A percentile compares a stretch with the other conserved stretches of the same genome.
Evolutionary conservation across 2,113 vertebrate species (phyloP).

Genomic region (Pica pica): DNA sequence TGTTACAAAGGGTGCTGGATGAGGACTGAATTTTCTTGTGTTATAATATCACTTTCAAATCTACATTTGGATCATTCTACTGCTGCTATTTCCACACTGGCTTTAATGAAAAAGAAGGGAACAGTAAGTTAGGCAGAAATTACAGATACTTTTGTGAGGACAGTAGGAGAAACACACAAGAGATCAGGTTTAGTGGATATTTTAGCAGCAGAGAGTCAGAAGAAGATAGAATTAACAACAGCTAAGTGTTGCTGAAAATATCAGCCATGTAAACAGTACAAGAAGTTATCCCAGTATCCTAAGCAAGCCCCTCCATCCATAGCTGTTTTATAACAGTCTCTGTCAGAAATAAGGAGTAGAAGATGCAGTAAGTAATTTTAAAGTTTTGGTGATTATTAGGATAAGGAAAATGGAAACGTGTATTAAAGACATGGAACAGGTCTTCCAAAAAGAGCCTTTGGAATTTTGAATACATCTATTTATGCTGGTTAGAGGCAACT

Average conservation of each 20-base stretch:
- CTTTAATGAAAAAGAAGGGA: neutral
- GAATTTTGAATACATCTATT: neutral
- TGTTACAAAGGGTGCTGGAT: neutral
- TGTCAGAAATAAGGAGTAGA: neutral
- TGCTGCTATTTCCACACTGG: neutral
- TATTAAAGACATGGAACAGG: neutral
- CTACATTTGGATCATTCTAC: neutral
- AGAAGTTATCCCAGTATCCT: neutral
- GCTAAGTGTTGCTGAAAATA: neutral
- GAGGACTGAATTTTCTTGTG: neutral
- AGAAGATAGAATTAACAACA: neutral
- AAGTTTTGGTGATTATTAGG: neutral
- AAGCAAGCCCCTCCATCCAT: neutral
- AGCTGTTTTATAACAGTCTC: neutral
- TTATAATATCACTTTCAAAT: neutral
- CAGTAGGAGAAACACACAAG: neutral
- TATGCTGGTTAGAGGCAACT: neutral
- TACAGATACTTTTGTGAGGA: neutral
- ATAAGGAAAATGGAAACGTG: neutral
- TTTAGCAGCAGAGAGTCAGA: neutral
- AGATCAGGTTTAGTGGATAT: neutral
- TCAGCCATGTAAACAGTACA: rapidly evolving
- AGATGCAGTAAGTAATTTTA: neutral
- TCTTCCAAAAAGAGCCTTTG: neutral
- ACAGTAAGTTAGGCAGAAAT: neutral